phyloP scores from a whole-genome alignment of 2,113 vertebrate genomes.

The Solenodon paradoxus region DNA sequence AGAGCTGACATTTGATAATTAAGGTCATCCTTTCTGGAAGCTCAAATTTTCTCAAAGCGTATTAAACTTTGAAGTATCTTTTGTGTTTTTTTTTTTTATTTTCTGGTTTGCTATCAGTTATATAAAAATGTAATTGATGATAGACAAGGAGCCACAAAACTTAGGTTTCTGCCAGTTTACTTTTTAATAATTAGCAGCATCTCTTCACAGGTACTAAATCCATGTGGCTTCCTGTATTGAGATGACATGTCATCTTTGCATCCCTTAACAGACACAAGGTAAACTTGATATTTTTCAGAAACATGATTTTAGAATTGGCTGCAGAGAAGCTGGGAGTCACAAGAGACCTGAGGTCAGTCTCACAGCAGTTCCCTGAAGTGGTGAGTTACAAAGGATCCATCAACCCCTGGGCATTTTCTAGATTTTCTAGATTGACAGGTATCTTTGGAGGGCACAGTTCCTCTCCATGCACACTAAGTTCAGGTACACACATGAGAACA shows the following conservation, averaged over 20 bases:
- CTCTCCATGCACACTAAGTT: background rate
- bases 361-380: background rate
- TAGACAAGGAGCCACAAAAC: background rate
- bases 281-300: background rate
- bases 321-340: background rate
- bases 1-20: slow-evolving; percentile 50
- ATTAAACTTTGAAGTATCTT: slow-evolving; percentile 27
- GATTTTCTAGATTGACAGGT: rapidly evolving
- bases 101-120: slow-evolving; percentile 2
- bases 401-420: background rate
- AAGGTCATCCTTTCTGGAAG: slow-evolving; percentile 63
- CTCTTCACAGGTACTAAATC: background rate
- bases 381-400: background rate
- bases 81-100: background rate
- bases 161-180: background rate
- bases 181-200: background rate
- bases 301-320: background rate
- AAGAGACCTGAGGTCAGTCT: background rate
- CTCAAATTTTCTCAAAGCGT: slow-evolving; percentile 29
- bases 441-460: background rate
- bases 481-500: background rate
- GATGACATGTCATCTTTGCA: background rate
- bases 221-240: background rate
- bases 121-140: background rate
- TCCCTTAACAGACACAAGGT: background rate